phyloP scores from a whole-genome alignment of 2,888 invertebrate genomes.

The Frankliniella fusca region DNA sequence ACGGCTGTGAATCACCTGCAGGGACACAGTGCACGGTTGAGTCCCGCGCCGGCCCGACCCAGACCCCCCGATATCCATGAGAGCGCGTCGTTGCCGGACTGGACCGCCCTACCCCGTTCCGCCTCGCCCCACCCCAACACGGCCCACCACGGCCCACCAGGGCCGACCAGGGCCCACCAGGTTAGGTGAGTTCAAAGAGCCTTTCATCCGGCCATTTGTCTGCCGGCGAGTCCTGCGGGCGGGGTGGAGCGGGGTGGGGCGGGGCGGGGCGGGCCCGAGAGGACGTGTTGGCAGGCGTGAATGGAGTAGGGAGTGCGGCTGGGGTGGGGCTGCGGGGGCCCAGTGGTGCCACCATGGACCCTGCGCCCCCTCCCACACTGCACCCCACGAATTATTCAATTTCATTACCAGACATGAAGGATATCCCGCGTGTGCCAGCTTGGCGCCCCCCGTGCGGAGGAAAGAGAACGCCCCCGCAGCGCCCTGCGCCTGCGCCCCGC shows the following conservation, averaged over 20 bases:
- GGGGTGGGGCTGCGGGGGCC: neutral
- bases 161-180: neutral
- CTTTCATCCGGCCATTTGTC: constrained; percentile 24
- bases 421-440: neutral
- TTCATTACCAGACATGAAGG: constrained; percentile 16
- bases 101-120: neutral
- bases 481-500: too few relatives aligned
- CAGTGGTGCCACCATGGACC: neutral
- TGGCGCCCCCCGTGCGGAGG: too few relatives aligned
- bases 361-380: too few relatives aligned
- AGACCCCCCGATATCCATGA: constrained; percentile 14
- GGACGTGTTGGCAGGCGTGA: constrained; percentile 18
- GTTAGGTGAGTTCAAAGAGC: constrained; percentile 18
- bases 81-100: neutral
- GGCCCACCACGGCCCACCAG: neutral
- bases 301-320: constrained; percentile 4
- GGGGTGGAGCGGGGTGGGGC: too few relatives aligned
- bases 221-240: too few relatives aligned
- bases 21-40: neutral
- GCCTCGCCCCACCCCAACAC: neutral
- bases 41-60: too few relatives aligned
- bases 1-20: neutral
- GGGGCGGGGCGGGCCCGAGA: neutral
- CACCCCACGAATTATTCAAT: constrained; percentile 17
- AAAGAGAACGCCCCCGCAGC: too few relatives aligned